Evolutionary conservation across 2,113 vertebrate genomes (phyloP).

Genomic region (Solea solea): DNA sequence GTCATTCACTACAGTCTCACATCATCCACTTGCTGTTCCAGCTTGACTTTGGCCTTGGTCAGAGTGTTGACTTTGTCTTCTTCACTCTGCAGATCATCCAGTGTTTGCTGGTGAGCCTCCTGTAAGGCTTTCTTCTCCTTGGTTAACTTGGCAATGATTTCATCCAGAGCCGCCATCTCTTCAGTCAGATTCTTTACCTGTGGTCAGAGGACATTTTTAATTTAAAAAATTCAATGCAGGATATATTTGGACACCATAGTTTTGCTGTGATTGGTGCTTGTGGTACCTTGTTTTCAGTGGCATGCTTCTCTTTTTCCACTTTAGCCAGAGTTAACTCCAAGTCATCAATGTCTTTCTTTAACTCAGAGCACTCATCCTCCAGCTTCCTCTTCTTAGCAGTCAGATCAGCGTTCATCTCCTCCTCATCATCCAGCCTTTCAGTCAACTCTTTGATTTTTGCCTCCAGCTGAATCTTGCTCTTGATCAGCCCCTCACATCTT

Average conservation of each 20-base stretch:
- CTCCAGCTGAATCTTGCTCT: conserved; percentile 90
- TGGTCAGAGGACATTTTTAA: neutral
- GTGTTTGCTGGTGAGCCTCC: conserved; percentile 88
- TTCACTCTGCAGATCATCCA: conserved; percentile 87
- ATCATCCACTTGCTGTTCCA: conserved; percentile 81
- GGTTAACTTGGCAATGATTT: conserved; percentile 87
- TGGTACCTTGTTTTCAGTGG: conserved; percentile 91
- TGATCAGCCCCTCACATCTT: conserved; percentile 90
- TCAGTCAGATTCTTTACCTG: conserved; percentile 92
- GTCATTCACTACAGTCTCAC: conserved; percentile 45
- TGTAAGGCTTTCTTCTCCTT: conserved; percentile 93
- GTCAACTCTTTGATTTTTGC: conserved; percentile 89
- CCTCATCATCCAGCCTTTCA: conserved; percentile 88
- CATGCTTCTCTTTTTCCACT: conserved; percentile 94
- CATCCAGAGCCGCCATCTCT: conserved; percentile 90
- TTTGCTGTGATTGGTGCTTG: neutral
- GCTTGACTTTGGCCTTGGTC: conserved; percentile 83
- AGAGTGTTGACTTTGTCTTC: conserved; percentile 93
- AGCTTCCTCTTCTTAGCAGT: neutral
- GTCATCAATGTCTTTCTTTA: conserved; percentile 80
- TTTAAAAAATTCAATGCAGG: neutral
- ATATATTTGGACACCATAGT: neutral
- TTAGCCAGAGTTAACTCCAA: conserved; percentile 78
- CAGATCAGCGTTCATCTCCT: conserved; percentile 88
- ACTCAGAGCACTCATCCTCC: conserved; percentile 81